Conservation (phyloP, 2,888 invertebrate species). For the Tenthredo scrophulariae region DNA sequence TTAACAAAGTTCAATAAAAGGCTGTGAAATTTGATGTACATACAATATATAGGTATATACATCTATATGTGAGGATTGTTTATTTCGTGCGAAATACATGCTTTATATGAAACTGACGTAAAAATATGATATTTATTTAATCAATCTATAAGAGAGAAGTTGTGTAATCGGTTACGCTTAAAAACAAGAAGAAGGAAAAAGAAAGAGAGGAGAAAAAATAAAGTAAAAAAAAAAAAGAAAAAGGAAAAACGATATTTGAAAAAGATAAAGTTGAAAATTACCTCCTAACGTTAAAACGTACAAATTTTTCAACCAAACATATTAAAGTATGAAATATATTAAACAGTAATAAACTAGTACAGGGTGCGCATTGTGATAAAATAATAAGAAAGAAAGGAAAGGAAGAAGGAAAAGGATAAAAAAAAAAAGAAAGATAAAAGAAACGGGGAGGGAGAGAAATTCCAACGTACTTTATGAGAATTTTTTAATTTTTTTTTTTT, state of each 20-base stretch:
- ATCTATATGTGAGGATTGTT: neutral
- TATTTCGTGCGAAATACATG: neutral
- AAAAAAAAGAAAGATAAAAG: neutral
- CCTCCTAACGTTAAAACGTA: neutral
- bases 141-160: neutral
- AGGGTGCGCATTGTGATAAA: constrained; percentile 18
- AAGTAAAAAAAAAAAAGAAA: neutral
- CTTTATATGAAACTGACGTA: neutral
- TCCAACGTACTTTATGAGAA: neutral
- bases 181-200: neutral
- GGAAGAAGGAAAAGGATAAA: too few relatives aligned
- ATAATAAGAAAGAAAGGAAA: neutral
- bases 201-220: neutral
- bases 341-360: constrained; percentile 18
- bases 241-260: neutral
- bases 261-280: neutral
- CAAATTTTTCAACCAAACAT: neutral
- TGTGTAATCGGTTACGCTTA: constrained; percentile 3
- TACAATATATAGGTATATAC: neutral
- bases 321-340: neutral
- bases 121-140: neutral
- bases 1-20: neutral
- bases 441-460: neutral
- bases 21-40: constrained; percentile 19
- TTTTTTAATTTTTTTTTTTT: neutral